Conservation (phyloP, 2,797 vertebrate genomes). For the Karalla daura region DNA sequence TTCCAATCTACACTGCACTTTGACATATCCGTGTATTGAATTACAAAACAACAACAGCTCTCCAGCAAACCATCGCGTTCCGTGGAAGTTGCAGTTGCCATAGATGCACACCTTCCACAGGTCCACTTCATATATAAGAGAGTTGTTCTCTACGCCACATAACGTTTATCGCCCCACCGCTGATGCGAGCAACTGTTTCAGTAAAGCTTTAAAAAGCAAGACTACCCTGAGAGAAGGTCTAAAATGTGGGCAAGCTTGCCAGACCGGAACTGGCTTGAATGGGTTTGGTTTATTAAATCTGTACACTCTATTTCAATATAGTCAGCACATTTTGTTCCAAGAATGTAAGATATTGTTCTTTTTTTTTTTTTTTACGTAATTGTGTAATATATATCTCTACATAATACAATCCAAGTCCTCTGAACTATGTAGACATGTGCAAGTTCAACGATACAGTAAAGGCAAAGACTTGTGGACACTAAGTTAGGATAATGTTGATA, state of each 20-base stretch:
- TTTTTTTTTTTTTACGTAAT: slow-evolving; percentile 82
- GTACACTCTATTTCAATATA: slow-evolving; percentile 88
- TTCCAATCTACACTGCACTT: slow-evolving; percentile 55
- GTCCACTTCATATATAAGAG: slow-evolving; percentile 59
- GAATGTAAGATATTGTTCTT: slow-evolving; percentile 83
- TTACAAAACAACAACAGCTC: slow-evolving; percentile 72
- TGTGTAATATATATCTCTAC: slow-evolving; percentile 87
- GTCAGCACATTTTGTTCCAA: slow-evolving; percentile 85
- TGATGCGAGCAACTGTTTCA: slow-evolving; percentile 81
- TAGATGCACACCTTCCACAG: slow-evolving; percentile 57
- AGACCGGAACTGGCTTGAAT: slow-evolving; percentile 83
- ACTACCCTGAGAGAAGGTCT: slow-evolving; percentile 90
- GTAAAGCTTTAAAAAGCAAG: slow-evolving; percentile 88
- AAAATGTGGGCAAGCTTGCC: slow-evolving; percentile 86
- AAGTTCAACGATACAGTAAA: slow-evolving; percentile 86
- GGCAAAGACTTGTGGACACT: slow-evolving; percentile 86
- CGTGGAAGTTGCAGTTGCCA: slow-evolving; percentile 54
- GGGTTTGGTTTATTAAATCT: slow-evolving; percentile 88
- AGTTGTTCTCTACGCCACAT: slow-evolving; percentile 60
- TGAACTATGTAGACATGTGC: slow-evolving; percentile 88
- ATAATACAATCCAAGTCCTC: slow-evolving; percentile 86
- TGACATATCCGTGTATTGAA: slow-evolving; percentile 68
- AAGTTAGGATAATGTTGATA: slow-evolving; percentile 82
- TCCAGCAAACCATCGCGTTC: slow-evolving; percentile 49
- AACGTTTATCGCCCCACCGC: slow-evolving; percentile 66